Conservation (phyloP, 2,888 invertebrate genomes). For the Caenorhabditis panamensis region DNA sequence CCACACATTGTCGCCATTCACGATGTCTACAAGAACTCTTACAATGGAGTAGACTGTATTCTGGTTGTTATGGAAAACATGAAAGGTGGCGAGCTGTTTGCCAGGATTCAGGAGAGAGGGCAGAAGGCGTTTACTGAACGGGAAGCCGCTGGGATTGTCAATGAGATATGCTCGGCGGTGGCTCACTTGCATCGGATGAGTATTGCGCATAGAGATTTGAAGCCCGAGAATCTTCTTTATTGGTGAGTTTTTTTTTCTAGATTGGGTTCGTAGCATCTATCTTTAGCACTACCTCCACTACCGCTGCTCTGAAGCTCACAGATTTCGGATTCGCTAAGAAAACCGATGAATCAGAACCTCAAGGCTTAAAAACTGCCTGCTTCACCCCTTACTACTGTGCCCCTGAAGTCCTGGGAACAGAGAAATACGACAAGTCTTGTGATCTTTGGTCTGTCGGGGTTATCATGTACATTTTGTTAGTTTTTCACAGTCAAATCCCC, state of each 20-base stretch:
- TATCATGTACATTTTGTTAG: constrained; percentile 97
- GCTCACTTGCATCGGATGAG: constrained; percentile 93
- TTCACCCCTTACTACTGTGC: constrained; percentile 99
- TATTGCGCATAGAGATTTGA: constrained; percentile 97
- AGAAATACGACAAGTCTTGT: constrained; percentile 98
- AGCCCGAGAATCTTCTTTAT: constrained; percentile 94
- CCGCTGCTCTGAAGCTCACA: constrained; percentile 93
- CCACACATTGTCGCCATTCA: constrained; percentile 92
- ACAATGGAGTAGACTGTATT: constrained; percentile 91
- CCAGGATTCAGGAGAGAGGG: constrained; percentile 94
- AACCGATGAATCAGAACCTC: constrained; percentile 86
- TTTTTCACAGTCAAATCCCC: constrained; percentile 68
- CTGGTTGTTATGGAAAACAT: constrained; percentile 99
- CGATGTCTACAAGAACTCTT: constrained; percentile 97
- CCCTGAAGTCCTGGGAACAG: constrained; percentile 89
- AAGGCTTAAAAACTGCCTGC: constrained; percentile 93
- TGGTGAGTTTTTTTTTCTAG: constrained; percentile 82
- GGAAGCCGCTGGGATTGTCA: constrained; percentile 93
- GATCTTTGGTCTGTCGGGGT: constrained; percentile 99
- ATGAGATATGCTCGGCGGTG: constrained; percentile 95
- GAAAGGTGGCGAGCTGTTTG: constrained; percentile 98
- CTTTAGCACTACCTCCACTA: constrained; percentile 82
- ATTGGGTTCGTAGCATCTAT: too few relatives aligned
- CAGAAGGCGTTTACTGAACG: constrained; percentile 97
- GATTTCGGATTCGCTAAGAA: constrained; percentile 99